These are phyloP conservation scores for Microchrysa polita DNA, from an alignment of 2,888 invertebrate species.

Conservation along the genomic window DNA sequence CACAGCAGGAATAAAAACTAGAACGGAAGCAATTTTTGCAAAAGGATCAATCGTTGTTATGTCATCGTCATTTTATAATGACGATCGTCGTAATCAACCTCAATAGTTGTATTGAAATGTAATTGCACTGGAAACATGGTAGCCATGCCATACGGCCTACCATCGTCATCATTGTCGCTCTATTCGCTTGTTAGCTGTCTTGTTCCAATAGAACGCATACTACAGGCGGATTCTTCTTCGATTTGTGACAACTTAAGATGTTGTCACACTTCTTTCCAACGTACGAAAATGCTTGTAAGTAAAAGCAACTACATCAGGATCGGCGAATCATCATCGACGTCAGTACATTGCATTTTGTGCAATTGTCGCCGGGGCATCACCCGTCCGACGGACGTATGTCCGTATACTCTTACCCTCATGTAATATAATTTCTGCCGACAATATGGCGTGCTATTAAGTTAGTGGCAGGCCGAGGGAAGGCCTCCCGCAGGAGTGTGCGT, in stretches of 20 bases:
- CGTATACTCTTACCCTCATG: no score
- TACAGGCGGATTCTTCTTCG: slow-evolving; percentile 9
- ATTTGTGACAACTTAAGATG: slow-evolving; percentile 46
- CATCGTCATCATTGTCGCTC: background rate
- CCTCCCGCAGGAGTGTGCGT: no score
- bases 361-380: slow-evolving; percentile 8
- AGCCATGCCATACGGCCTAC: slow-evolving; percentile 20
- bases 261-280: slow-evolving; percentile 46
- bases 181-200: slow-evolving; percentile 30
- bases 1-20: background rate
- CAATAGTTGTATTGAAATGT: slow-evolving; percentile 30
- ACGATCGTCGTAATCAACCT: slow-evolving; percentile 35
- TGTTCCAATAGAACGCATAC: slow-evolving; percentile 25
- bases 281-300: slow-evolving; percentile 18
- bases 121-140: slow-evolving; percentile 19
- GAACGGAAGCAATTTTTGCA: background rate
- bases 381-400: no score
- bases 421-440: slow-evolving; percentile 25
- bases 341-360: background rate
- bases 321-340: slow-evolving; percentile 1
- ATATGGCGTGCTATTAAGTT: slow-evolving; percentile 25
- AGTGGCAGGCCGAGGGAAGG: background rate
- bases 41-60: slow-evolving; percentile 20
- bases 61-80: slow-evolving; percentile 38
- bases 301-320: no score